These are phyloP conservation scores for Ecliptopera silaceata DNA, from an alignment of 2,888 invertebrate species.

Conservation along the genomic window DNA sequence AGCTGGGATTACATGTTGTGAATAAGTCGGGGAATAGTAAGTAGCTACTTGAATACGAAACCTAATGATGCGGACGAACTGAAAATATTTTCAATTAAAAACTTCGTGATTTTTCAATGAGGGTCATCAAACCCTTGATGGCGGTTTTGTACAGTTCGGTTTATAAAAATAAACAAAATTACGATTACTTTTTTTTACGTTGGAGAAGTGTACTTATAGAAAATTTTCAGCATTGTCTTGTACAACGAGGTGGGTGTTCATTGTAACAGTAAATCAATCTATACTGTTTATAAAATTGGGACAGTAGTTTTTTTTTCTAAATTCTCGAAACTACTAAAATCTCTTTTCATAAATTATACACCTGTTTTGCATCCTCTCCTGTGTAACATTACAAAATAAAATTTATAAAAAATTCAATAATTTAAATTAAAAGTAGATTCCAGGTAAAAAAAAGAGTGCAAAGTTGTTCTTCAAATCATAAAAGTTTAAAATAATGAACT, in stretches of 20 bases:
- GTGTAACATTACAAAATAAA: too few species aligned
- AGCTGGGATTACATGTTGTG: slow-evolving; percentile 49
- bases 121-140: neutral
- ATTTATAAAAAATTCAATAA: neutral
- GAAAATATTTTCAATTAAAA: slow-evolving; percentile 20
- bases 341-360: too few species aligned
- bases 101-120: slow-evolving; percentile 9
- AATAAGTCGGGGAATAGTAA: slow-evolving; percentile 42
- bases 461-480: slow-evolving; percentile 9
- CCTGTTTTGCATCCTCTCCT: too few species aligned
- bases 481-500: slow-evolving; percentile 18
- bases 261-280: too few species aligned
- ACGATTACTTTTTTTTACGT: too few species aligned
- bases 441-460: neutral
- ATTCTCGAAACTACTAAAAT: too few species aligned
- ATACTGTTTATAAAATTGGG: too few species aligned
- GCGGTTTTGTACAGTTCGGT: neutral
- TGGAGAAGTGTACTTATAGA: too few species aligned
- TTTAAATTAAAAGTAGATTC: neutral
- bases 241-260: too few species aligned
- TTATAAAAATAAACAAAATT: neutral
- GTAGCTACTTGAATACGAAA: slow-evolving; percentile 39
- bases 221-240: too few species aligned
- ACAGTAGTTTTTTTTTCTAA: too few species aligned
- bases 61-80: slow-evolving; percentile 42